Percentiles rank a stretch among this genome's conserved stretches.
Conservation (phyloP, 2,797 vertebrate species). For the Silurus aristotelis region DNA sequence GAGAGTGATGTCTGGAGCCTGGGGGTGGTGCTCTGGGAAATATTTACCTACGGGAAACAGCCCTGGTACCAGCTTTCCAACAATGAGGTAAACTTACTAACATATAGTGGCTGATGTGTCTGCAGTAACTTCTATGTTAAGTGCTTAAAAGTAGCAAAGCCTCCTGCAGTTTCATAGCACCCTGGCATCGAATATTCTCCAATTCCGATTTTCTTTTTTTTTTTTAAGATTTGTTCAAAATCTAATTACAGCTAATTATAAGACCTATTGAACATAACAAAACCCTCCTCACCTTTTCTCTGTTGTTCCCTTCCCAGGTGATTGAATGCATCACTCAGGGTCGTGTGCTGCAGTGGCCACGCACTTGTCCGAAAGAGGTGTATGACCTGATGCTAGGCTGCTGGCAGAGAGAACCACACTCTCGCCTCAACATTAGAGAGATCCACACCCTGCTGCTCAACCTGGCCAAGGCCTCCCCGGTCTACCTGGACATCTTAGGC, state of each 20-base stretch:
- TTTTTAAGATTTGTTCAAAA: neutral
- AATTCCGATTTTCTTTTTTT: no score
- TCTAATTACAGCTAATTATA: neutral
- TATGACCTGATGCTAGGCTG: slow-evolving; percentile 91
- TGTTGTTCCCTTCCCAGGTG: slow-evolving; percentile 74
- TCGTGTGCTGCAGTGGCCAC: slow-evolving; percentile 92
- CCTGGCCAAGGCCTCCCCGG: slow-evolving; percentile 96
- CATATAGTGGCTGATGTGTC: no score
- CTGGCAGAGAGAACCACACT: slow-evolving; percentile 90
- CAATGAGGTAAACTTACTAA: slow-evolving; percentile 83
- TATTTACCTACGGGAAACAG: slow-evolving; percentile 98
- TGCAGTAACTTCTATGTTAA: neutral
- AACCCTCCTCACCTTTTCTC: neutral
- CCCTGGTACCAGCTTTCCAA: slow-evolving; percentile 99
- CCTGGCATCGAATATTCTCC: neutral
- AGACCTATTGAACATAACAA: neutral
- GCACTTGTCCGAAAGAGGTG: slow-evolving; percentile 94
- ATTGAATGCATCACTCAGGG: slow-evolving; percentile 99
- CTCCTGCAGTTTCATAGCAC: neutral
- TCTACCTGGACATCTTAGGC: slow-evolving; percentile 98
- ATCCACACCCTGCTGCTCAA: slow-evolving; percentile 94
- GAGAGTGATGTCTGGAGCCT: slow-evolving; percentile 99
- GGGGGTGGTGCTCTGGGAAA: slow-evolving; percentile 98
- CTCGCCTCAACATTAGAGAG: slow-evolving; percentile 97
- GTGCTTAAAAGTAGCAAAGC: neutral